These are phyloP conservation scores for Takifugu bimaculatus DNA, from an alignment of 2,113 vertebrate species.

Conservation along the genomic window DNA sequence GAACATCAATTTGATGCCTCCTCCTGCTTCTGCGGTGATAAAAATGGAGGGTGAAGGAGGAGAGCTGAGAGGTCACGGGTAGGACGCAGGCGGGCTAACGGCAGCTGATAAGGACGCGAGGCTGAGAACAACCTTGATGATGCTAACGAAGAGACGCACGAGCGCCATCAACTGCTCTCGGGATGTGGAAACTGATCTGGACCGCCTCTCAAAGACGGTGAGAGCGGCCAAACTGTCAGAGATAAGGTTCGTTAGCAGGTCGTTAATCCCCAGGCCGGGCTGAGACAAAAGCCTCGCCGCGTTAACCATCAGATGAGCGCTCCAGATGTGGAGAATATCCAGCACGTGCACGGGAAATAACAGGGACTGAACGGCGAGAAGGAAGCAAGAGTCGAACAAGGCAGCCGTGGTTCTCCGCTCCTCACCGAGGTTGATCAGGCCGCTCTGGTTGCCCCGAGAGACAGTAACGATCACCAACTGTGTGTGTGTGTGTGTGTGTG, in stretches of 20 bases:
- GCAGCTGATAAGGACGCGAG: slow-evolving; percentile 38
- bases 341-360: neutral
- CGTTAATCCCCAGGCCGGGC: neutral
- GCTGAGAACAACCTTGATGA: slow-evolving; percentile 42
- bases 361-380: slow-evolving; percentile 6
- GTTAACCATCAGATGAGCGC: slow-evolving; percentile 1
- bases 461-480: slow-evolving; percentile 29
- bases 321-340: slow-evolving; percentile 10
- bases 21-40: slow-evolving; percentile 51
- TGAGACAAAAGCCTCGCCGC: neutral
- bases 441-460: slow-evolving; percentile 49
- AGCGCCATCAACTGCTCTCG: neutral
- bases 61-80: slow-evolving; percentile 28
- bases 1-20: slow-evolving; percentile 35
- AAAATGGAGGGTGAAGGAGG: slow-evolving; percentile 23
- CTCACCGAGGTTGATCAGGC: slow-evolving; percentile 1
- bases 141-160: slow-evolving; percentile 29
- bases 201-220: neutral
- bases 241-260: neutral
- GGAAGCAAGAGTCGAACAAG: slow-evolving; percentile 8
- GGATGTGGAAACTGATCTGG: neutral
- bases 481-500: slow-evolving; percentile 5
- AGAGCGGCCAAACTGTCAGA: neutral
- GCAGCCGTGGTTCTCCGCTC: slow-evolving; percentile 25
- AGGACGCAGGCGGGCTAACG: slow-evolving; percentile 30